Conservation (phyloP, 2,113 vertebrate species). For the Neogale vison region DNA sequence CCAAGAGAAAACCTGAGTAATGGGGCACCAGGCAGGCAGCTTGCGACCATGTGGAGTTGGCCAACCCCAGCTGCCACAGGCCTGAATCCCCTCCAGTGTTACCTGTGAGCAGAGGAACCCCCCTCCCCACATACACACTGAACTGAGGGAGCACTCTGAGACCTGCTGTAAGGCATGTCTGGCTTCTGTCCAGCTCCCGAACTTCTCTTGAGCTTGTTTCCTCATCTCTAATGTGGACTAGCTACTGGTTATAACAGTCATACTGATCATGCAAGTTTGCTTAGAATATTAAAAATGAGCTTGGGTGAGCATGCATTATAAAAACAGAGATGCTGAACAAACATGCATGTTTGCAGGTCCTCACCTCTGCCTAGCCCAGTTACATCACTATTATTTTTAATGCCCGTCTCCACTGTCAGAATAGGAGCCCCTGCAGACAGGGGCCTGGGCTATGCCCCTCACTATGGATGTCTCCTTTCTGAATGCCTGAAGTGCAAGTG, state of each 20-base stretch:
- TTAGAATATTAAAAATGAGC: neutral
- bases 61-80: accelerated
- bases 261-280: neutral
- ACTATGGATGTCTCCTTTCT: neutral
- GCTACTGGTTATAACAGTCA: neutral
- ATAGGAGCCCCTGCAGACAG: neutral
- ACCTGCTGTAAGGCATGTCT: accelerated
- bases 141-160: accelerated
- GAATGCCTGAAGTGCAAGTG: neutral
- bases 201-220: neutral
- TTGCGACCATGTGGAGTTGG: neutral
- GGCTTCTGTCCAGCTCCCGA: neutral
- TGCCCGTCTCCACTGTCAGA: accelerated
- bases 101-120: neutral
- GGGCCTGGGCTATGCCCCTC: accelerated
- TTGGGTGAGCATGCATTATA: neutral
- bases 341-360: accelerated
- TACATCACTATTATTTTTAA: accelerated
- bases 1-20: neutral
- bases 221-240: neutral
- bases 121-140: accelerated
- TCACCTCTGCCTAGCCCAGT: accelerated
- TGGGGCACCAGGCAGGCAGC: neutral
- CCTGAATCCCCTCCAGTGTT: neutral
- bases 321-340: neutral